Evolutionary conservation across 2,797 vertebrate genomes (phyloP).

Genomic region (Dicrostonyx torquatus): DNA sequence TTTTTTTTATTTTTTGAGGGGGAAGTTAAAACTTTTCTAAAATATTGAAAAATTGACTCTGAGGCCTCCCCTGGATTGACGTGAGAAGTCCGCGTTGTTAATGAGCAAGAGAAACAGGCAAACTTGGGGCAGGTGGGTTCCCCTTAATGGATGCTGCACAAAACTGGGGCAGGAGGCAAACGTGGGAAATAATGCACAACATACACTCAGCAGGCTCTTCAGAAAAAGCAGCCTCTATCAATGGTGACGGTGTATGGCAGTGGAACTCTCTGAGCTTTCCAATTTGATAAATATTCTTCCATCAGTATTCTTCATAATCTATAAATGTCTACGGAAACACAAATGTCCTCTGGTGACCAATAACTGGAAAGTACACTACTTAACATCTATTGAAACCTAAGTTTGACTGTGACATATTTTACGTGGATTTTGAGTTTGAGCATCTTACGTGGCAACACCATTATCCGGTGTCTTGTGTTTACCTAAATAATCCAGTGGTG

Average conservation of each 20-base stretch:
- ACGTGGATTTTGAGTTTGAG: neutral
- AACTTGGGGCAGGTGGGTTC: neutral
- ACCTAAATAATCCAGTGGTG: too few species aligned
- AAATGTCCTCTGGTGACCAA: constrained; percentile 14
- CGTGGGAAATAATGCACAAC: constrained; percentile 2
- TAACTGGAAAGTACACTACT: constrained; percentile 5
- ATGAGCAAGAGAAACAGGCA: neutral
- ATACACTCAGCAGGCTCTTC: constrained; percentile 8
- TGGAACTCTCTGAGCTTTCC: constrained; percentile 39
- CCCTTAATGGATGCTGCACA: neutral
- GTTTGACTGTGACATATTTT: neutral
- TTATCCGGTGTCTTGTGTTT: neutral
- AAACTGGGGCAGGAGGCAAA: constrained; percentile 28
- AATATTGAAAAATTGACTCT: neutral
- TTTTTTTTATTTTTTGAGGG: neutral
- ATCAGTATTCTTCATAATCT: neutral
- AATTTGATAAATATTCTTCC: constrained; percentile 27
- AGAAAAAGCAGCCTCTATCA: constrained; percentile 6
- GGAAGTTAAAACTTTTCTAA: neutral
- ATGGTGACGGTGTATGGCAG: neutral
- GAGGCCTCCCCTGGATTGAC: neutral
- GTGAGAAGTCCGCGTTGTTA: neutral
- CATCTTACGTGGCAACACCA: neutral
- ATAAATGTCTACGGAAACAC: neutral
- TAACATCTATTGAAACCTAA: constrained; percentile 23